Evolutionary conservation across 2,888 invertebrate species (phyloP).

Genomic region (Linhomoeus sp.): DNA sequence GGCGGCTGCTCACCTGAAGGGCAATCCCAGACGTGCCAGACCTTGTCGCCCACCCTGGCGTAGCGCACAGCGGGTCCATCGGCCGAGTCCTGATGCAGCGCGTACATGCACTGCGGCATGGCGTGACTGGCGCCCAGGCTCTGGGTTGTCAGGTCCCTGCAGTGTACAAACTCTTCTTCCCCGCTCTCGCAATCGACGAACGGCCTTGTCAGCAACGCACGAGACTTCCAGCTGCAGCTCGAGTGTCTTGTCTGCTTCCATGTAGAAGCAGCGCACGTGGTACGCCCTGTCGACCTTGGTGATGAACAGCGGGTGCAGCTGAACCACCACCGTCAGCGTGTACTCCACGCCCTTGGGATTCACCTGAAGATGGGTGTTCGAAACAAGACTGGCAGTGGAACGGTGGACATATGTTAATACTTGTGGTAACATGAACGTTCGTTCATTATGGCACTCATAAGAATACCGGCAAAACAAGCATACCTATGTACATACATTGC

Average conservation of each 20-base stretch:
- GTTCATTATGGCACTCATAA: no score
- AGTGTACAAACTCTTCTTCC: no score
- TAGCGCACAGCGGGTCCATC: constrained; percentile 5
- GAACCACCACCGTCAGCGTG: constrained; percentile 4
- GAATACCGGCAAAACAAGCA: no score
- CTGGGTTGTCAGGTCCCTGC: not conserved
- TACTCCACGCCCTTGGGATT: constrained; percentile 5
- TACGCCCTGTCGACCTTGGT: constrained; percentile 8
- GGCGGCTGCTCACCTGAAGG: constrained; percentile 1
- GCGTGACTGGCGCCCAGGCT: not conserved
- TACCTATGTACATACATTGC: no score
- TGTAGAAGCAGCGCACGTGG: constrained; percentile 7
- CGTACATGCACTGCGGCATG: constrained; percentile 5
- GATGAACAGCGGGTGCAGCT: constrained; percentile 8
- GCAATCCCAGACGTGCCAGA: constrained; percentile 7
- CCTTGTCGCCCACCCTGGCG: constrained; percentile 6
- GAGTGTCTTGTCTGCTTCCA: constrained; percentile 6
- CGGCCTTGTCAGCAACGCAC: not conserved
- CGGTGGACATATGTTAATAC: no score
- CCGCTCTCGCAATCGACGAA: not conserved
- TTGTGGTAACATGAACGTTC: no score
- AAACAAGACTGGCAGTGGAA: no score
- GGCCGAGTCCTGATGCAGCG: constrained; percentile 4
- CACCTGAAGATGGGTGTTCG: not conserved
- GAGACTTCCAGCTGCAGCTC: constrained; percentile 3